A percentile compares a stretch with the other conserved stretches of the same genome.
Evolutionary conservation across 2,797 vertebrate species (phyloP).

Genomic region (Cyprinella venusta): DNA sequence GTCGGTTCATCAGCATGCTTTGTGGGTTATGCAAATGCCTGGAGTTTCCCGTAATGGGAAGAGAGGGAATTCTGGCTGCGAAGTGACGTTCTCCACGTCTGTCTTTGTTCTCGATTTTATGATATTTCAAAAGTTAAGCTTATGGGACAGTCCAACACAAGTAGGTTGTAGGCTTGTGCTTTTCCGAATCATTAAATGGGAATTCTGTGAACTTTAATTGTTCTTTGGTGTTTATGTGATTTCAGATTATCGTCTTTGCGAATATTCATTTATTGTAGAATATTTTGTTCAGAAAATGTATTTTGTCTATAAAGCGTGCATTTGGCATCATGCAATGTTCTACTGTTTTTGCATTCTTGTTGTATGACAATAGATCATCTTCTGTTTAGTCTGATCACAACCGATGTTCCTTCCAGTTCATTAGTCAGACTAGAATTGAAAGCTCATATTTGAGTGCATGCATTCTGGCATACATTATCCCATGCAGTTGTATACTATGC

Average conservation of each 20-base stretch:
- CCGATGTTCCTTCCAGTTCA: neutral
- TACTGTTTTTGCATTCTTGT: neutral
- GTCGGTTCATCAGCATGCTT: slow-evolving; percentile 56
- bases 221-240: neutral
- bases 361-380: neutral
- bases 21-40: slow-evolving; percentile 55
- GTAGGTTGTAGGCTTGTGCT: neutral
- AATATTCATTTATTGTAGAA: neutral
- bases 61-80: slow-evolving; percentile 59
- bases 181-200: neutral
- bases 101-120: slow-evolving; percentile 45
- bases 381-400: neutral
- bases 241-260: neutral
- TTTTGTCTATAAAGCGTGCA: neutral
- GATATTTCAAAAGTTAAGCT: slow-evolving; percentile 1
- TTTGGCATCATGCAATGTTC: neutral
- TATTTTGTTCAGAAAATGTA: neutral
- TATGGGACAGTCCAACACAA: neutral
- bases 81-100: slow-evolving; percentile 52
- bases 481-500: slow-evolving; percentile 3
- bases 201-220: neutral
- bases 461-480: neutral
- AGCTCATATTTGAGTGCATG: neutral
- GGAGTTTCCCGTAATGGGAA: slow-evolving; percentile 57
- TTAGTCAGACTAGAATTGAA: neutral